A percentile compares a stretch with the other conserved stretches of the same genome.
phyloP scores from a whole-genome alignment of 2,113 vertebrate genomes.

The Urocynchramus pylzowi region DNA sequence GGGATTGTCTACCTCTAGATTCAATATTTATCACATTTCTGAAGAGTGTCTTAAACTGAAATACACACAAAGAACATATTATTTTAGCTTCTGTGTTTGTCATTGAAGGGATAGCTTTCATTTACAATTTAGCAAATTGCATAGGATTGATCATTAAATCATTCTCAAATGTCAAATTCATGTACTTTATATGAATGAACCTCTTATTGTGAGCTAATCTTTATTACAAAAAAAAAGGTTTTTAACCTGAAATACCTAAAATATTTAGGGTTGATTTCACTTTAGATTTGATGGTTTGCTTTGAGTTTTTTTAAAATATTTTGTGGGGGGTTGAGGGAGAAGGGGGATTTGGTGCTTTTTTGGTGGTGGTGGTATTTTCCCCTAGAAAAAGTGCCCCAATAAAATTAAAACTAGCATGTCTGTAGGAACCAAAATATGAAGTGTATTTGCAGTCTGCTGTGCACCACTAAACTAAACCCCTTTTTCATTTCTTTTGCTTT shows the following conservation, averaged over 20 bases:
- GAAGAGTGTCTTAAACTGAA: background rate
- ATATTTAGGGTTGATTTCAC: background rate
- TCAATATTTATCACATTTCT: background rate
- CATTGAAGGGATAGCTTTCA: background rate
- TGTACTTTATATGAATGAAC: background rate
- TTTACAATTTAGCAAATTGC: fast-evolving
- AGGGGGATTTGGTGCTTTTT: background rate
- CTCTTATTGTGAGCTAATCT: background rate
- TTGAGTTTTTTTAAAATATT: fast-evolving
- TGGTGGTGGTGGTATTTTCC: background rate
- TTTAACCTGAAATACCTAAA: background rate
- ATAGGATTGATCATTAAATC: background rate
- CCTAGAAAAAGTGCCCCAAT: background rate
- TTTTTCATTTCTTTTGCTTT: background rate
- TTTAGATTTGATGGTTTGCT: background rate
- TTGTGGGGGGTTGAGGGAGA: fast-evolving
- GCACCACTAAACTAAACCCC: background rate
- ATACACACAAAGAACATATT: background rate
- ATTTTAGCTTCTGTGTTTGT: background rate
- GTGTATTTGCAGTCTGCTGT: background rate
- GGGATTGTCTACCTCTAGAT: background rate
- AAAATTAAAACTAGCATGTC: fast-evolving
- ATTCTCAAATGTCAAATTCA: background rate
- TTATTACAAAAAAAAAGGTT: fast-evolving
- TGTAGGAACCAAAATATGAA: background rate